A percentile compares a stretch with the other conserved stretches of the same genome.
These are phyloP conservation scores for Sminthurinus aureus DNA, from an alignment of 2,888 invertebrate genomes.

Conservation along the genomic window DNA sequence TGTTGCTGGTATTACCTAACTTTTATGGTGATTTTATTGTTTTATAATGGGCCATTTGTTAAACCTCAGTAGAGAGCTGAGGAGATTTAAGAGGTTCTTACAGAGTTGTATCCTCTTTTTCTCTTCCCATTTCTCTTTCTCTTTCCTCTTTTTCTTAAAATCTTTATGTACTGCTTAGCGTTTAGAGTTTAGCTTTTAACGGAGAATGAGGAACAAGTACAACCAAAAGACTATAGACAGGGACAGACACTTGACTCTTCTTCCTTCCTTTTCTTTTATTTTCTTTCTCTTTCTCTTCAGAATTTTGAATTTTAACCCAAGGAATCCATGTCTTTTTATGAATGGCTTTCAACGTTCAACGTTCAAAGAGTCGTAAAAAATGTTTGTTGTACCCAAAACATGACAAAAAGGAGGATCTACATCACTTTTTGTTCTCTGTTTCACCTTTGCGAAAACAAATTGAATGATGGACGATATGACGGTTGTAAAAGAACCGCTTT, in stretches of 20 bases:
- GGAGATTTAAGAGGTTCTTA: not conserved
- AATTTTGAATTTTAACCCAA: not conserved
- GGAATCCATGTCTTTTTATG: slow-evolving; percentile 30
- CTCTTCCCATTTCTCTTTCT: not conserved
- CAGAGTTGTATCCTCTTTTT: not conserved
- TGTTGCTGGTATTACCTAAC: slow-evolving; percentile 46
- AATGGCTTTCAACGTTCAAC: not conserved
- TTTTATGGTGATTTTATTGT: slow-evolving; percentile 56
- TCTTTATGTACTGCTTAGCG: not conserved
- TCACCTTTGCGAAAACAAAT: slow-evolving; percentile 32
- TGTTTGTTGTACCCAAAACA: slow-evolving; percentile 42
- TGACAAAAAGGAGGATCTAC: slow-evolving; percentile 42
- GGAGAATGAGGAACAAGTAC: not conserved
- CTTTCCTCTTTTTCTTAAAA: not conserved
- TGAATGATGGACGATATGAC: slow-evolving; percentile 39
- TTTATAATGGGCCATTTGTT: slow-evolving; percentile 58
- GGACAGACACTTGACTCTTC: too few relatives aligned
- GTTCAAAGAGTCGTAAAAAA: slow-evolving; percentile 26
- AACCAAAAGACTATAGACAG: not conserved
- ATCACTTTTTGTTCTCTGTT: slow-evolving; percentile 9
- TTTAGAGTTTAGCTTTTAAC: not conserved
- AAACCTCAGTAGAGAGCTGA: slow-evolving; percentile 36
- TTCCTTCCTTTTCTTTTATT: too few relatives aligned
- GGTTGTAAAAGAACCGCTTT: slow-evolving; percentile 48
- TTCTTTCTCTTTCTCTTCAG: too few relatives aligned